A percentile compares a stretch with the other conserved stretches of the same genome.
Evolutionary conservation across 2,888 invertebrate species (phyloP).

Genomic region (Leucoptera coffeella): DNA sequence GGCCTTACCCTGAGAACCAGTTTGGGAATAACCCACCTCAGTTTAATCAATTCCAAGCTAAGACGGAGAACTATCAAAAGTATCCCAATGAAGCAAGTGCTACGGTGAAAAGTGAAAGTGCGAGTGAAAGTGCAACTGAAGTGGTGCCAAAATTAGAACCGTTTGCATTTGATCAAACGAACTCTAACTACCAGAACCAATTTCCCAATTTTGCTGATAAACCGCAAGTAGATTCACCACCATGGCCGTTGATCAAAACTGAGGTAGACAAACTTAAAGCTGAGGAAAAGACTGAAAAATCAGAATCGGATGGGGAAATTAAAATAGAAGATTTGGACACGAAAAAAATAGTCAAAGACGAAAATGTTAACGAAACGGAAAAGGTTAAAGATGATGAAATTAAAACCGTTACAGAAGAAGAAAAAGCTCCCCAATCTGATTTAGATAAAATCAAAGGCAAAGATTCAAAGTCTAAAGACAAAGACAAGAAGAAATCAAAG

Average conservation of each 20-base stretch:
- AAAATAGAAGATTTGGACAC: constrained; percentile 47
- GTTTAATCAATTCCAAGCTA: no score
- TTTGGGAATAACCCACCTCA: no score
- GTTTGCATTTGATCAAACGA: no score
- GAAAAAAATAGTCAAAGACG: constrained; percentile 37
- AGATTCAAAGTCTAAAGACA: constrained; percentile 24
- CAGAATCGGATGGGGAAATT: constrained; percentile 47
- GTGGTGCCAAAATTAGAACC: no score
- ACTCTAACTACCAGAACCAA: no score
- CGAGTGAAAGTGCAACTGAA: no score
- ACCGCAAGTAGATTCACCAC: no score
- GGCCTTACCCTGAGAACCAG: no score
- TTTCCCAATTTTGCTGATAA: no score
- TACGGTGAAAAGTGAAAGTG: no score
- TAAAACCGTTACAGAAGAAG: constrained; percentile 12
- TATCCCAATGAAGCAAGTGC: no score
- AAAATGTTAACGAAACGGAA: constrained; percentile 15
- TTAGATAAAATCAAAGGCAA: constrained; percentile 25
- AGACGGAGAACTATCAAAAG: no score
- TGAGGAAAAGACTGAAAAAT: constrained; percentile 41
- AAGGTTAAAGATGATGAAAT: constrained; percentile 9
- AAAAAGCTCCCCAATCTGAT: constrained; percentile 25
- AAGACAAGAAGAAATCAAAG: constrained; percentile 31
- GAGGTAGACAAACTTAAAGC: constrained; percentile 36
- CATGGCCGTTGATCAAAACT: constrained; percentile 40